phyloP scores from a whole-genome alignment of 2,888 invertebrate genomes.

The Ischnus inquisitorius region DNA sequence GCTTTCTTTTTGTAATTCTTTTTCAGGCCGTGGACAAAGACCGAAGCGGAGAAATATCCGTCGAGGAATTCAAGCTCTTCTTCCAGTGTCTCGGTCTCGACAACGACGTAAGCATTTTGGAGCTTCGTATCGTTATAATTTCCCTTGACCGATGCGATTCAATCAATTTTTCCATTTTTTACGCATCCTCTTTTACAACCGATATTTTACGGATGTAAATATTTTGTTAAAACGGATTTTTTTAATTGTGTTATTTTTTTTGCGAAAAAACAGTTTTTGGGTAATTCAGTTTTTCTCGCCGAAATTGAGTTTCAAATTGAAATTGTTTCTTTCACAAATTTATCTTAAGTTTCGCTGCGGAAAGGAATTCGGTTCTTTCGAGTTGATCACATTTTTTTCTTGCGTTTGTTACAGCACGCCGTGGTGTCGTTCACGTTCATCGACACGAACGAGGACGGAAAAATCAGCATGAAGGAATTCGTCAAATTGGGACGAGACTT shows the following conservation, averaged over 20 bases:
- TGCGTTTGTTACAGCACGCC: slow-evolving; percentile 86
- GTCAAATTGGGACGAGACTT: slow-evolving; percentile 93
- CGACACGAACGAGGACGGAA: slow-evolving; percentile 92
- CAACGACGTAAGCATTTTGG: slow-evolving; percentile 87
- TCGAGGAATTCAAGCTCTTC: slow-evolving; percentile 94
- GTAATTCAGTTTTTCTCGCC: too few relatives aligned
- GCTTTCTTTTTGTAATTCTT: slow-evolving; percentile 38
- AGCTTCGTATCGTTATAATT: neutral
- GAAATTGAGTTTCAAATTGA: too few relatives aligned
- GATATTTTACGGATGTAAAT: too few relatives aligned
- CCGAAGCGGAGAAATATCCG: slow-evolving; percentile 91
- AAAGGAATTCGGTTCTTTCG: slow-evolving; percentile 10
- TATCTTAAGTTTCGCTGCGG: too few relatives aligned
- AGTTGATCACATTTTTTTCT: slow-evolving; percentile 35
- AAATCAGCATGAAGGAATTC: slow-evolving; percentile 92
- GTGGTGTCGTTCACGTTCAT: slow-evolving; percentile 92
- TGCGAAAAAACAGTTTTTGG: too few relatives aligned
- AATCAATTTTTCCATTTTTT: too few relatives aligned
- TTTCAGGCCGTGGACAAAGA: slow-evolving; percentile 93
- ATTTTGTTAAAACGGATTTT: too few relatives aligned
- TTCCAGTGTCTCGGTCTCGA: slow-evolving; percentile 92
- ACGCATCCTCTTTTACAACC: too few relatives aligned
- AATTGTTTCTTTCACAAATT: too few relatives aligned
- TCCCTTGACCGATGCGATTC: too few relatives aligned
- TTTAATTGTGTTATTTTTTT: too few relatives aligned